These are phyloP conservation scores for Athripsodes cinereus DNA, from an alignment of 2,888 invertebrate species.

Conservation along the genomic window DNA sequence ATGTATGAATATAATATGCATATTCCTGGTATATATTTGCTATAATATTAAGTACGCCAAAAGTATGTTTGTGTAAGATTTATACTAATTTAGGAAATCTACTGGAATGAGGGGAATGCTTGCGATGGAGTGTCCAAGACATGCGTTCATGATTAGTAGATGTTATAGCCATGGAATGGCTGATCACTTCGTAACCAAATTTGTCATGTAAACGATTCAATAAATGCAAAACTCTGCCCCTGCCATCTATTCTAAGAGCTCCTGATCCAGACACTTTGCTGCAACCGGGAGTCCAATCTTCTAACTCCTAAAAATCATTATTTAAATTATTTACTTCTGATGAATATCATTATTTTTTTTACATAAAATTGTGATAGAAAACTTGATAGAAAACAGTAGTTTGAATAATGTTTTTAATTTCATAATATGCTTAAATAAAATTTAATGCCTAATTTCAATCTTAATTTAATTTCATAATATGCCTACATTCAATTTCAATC, in stretches of 20 bases:
- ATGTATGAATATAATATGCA: too few relatives aligned
- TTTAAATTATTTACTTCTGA: too few relatives aligned
- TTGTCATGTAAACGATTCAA: slow-evolving; percentile 45
- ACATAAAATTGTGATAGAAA: too few relatives aligned
- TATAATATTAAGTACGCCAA: too few relatives aligned
- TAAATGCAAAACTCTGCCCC: slow-evolving; percentile 42
- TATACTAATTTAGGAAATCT: background rate
- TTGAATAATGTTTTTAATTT: too few relatives aligned
- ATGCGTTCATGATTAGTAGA: slow-evolving; percentile 46
- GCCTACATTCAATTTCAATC: too few relatives aligned
- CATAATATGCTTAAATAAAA: too few relatives aligned
- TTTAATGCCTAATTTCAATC: too few relatives aligned
- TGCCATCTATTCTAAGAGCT: slow-evolving; percentile 40
- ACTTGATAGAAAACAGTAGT: too few relatives aligned
- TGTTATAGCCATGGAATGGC: slow-evolving; percentile 49
- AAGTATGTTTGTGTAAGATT: background rate
- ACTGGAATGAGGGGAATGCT: slow-evolving; percentile 26
- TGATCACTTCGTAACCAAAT: slow-evolving; percentile 47
- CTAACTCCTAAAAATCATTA: slow-evolving; percentile 21
- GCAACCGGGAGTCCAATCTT: slow-evolving; percentile 12
- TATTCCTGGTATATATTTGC: too few relatives aligned
- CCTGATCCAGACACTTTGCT: slow-evolving; percentile 17
- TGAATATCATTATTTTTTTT: too few relatives aligned
- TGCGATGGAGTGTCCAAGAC: slow-evolving; percentile 48
- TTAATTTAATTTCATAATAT: too few relatives aligned